Conservation (phyloP, 1,140 invertebrate species). For the Eueides isabella region DNA sequence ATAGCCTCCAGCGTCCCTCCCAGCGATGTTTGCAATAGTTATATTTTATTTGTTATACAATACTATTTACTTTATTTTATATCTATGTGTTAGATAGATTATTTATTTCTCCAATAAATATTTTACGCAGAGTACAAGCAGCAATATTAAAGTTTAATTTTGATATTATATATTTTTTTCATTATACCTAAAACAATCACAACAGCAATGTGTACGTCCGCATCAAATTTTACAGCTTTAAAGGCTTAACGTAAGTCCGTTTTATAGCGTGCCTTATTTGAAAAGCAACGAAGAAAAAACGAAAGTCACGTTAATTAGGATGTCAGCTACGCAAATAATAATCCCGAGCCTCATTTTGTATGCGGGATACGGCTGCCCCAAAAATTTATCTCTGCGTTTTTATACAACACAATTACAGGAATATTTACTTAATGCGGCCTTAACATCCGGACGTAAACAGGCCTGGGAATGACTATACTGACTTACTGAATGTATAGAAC, state of each 20-base stretch:
- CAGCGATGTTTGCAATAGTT: slow-evolving; percentile 10
- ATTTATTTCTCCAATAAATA: neutral
- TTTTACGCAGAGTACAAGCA: neutral
- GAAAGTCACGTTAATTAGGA: slow-evolving; percentile 71
- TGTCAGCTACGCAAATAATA: slow-evolving; percentile 74
- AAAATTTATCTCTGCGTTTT: slow-evolving; percentile 68
- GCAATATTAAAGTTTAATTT: neutral
- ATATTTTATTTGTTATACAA: neutral
- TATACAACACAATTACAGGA: slow-evolving; percentile 70
- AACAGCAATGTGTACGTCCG: neutral
- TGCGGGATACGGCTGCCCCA: slow-evolving; percentile 57
- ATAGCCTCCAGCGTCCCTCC: neutral
- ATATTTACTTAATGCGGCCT: slow-evolving; percentile 62
- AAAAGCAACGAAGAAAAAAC: slow-evolving; percentile 46
- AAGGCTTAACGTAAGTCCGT: neutral
- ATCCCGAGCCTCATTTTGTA: slow-evolving; percentile 68
- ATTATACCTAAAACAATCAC: neutral
- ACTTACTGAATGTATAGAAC: neutral
- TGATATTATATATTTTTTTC: neutral
- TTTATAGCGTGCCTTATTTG: slow-evolving; percentile 4
- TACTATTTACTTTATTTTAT: neutral
- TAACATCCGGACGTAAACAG: slow-evolving; percentile 45
- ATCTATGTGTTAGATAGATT: neutral
- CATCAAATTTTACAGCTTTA: neutral
- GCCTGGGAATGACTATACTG: slow-evolving; percentile 38